Evolutionary conservation across 2,113 vertebrate genomes (phyloP), one percentile per base, ranked within the genome.

Genomic region (Scomber colias): DNA sequence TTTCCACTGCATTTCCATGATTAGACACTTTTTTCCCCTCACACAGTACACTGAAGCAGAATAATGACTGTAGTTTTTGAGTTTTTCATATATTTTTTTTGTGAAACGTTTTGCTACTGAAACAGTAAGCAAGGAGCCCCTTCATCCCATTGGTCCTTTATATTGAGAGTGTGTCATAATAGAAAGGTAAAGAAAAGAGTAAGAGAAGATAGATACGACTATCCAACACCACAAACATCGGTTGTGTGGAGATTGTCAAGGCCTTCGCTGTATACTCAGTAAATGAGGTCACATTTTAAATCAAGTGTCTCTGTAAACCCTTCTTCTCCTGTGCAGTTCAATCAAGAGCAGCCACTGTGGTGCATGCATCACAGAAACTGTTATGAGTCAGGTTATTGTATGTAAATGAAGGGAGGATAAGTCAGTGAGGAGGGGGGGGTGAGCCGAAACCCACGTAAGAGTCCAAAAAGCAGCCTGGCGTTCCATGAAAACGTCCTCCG

Each of bases 161-260:
- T 83, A 53, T 75, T 70, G 50, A 83, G 56, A 87, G 57, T 30
- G 72, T 71, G 60, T 81, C 49, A 2, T 75, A 17, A 45, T 44
- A 79, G 55, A 82, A 87, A 85, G 69, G 35, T 31, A 35, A 73
- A 75, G 56, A 88, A 81, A 69, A 77, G 44, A 73, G 51, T 50
- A 17, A 76, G 46, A 79, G 74, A 69, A 63, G n/a, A 70, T 17
- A 60, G 27, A 64, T 35, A 19, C 46, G 4, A 54, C 60, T 51
- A 55, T 85, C 81, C 75, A 40, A 78, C 5, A 10, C 77, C 63
- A 82, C 72, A 71, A 75, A 84, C 50, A 80, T 68, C 14, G 31
- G 45, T 71, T 76, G 49, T 82, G 79, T 78, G 74, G 70, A 91
- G 94, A 95, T 95, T 94, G 93, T 95, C 95, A 93, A 93, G 90